phyloP scores from a whole-genome alignment of 1,140 invertebrate genomes.

The Anadara kagoshimensis region DNA sequence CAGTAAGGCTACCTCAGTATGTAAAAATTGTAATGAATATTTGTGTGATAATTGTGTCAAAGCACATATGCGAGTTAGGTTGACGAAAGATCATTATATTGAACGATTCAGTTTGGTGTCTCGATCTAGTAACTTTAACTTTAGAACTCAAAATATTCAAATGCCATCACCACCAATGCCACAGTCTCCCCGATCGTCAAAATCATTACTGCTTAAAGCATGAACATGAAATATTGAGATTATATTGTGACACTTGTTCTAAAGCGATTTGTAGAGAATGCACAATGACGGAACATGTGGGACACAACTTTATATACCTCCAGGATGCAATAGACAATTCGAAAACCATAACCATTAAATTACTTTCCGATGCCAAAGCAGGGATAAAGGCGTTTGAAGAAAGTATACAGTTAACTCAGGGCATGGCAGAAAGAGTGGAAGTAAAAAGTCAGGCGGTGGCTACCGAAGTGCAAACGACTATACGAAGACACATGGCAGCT shows the following conservation, averaged over 20 bases:
- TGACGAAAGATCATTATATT: slow-evolving; percentile 83
- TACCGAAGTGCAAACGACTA: slow-evolving; percentile 81
- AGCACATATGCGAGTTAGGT: slow-evolving; percentile 82
- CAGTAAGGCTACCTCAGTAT: slow-evolving; percentile 74
- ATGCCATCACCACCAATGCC: slow-evolving; percentile 25
- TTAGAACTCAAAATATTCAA: slow-evolving; percentile 26
- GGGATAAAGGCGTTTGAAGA: slow-evolving; percentile 75
- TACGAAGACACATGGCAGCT: slow-evolving; percentile 80
- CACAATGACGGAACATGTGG: slow-evolving; percentile 80
- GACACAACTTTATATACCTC: slow-evolving; percentile 81
- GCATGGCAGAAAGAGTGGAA: slow-evolving; percentile 81
- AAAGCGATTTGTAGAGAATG: slow-evolving; percentile 83
- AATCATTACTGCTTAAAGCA: slow-evolving; percentile 78
- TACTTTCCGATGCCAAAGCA: slow-evolving; percentile 75
- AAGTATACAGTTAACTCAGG: slow-evolving; percentile 79
- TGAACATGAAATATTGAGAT: slow-evolving; percentile 79
- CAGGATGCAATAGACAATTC: slow-evolving; percentile 82
- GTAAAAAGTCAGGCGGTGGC: slow-evolving; percentile 81
- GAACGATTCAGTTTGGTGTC: slow-evolving; percentile 63
- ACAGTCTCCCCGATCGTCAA: slow-evolving; percentile 36
- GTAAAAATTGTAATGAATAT: slow-evolving; percentile 85
- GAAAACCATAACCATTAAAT: slow-evolving; percentile 71
- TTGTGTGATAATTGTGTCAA: slow-evolving; percentile 84
- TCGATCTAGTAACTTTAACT: slow-evolving; percentile 16
- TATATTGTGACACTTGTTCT: slow-evolving; percentile 85